A percentile compares a stretch with the other conserved stretches of the same genome.
These are phyloP conservation scores for Cranoglanis bouderius DNA, from an alignment of 2,113 vertebrate species.

Conservation along the genomic window DNA sequence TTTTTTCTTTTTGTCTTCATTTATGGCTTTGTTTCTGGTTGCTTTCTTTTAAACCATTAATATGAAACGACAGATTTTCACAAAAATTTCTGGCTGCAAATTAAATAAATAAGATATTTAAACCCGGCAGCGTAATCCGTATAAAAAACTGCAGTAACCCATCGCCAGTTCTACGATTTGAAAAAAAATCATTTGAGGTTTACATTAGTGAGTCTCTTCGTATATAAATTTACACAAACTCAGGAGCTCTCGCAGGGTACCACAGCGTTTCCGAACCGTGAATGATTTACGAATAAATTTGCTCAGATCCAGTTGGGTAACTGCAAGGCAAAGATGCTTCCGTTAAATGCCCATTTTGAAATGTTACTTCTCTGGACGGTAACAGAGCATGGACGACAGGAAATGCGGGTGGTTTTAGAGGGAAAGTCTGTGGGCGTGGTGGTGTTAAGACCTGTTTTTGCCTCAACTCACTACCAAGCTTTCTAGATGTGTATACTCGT, in stretches of 20 bases:
- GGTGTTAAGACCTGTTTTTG: not conserved
- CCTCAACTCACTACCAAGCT: not conserved
- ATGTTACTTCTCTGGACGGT: not conserved
- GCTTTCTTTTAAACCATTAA: not conserved
- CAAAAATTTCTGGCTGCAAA: not conserved
- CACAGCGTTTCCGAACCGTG: not conserved
- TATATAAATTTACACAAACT: not conserved
- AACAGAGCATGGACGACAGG: not conserved
- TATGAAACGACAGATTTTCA: not conserved
- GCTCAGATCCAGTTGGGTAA: not conserved
- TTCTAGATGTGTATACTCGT: not conserved
- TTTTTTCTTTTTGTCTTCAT: not conserved
- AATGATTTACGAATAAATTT: not conserved
- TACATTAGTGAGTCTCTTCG: not conserved
- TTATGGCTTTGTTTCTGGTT: not conserved
- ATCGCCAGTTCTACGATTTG: not conserved
- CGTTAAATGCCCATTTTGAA: not conserved
- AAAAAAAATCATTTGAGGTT: not conserved
- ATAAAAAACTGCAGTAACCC: too few species aligned
- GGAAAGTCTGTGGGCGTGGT: not conserved
- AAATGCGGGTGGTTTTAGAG: not conserved
- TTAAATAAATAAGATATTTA: not conserved
- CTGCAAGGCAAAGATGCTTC: not conserved
- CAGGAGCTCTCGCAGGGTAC: not conserved
- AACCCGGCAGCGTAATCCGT: not conserved